phyloP scores from a whole-genome alignment of 2,113 vertebrate species.

The Megalops atlanticus region DNA sequence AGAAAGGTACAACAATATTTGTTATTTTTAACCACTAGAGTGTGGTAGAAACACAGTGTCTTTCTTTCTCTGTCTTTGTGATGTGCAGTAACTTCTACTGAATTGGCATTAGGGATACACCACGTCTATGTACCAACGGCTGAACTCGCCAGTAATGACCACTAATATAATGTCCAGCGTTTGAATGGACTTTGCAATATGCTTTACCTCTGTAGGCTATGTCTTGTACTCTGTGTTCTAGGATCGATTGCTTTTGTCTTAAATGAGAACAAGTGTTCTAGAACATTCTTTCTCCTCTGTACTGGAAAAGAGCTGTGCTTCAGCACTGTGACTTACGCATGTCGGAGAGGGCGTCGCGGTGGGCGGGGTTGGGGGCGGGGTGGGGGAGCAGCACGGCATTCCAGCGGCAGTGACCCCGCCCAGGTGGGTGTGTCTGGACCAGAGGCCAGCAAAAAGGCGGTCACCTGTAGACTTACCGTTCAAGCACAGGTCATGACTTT shows the following conservation, averaged over 20 bases:
- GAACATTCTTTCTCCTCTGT: conserved; percentile 4
- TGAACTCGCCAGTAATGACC: neutral
- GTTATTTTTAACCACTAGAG: conserved; percentile 8
- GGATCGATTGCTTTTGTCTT: neutral
- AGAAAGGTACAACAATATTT: neutral
- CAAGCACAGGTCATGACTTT: conserved; percentile 32
- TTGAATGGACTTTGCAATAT: neutral
- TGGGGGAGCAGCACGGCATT: neutral
- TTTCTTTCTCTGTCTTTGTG: neutral
- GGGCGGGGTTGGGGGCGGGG: neutral
- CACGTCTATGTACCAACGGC: neutral
- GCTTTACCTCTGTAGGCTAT: neutral
- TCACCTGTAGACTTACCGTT: conserved; percentile 15
- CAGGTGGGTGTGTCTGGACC: neutral
- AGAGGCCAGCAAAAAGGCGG: conserved; percentile 19
- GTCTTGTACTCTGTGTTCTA: neutral
- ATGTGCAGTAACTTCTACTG: neutral
- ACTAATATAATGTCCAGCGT: neutral
- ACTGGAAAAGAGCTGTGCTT: conserved; percentile 29
- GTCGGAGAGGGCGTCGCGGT: neutral
- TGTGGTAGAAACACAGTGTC: neutral
- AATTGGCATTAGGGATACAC: neutral
- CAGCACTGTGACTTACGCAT: conserved; percentile 15
- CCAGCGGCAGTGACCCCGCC: neutral
- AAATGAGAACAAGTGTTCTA: neutral